phyloP scores from a whole-genome alignment of 1,140 invertebrate genomes.

The Medauroidea extradentata region DNA sequence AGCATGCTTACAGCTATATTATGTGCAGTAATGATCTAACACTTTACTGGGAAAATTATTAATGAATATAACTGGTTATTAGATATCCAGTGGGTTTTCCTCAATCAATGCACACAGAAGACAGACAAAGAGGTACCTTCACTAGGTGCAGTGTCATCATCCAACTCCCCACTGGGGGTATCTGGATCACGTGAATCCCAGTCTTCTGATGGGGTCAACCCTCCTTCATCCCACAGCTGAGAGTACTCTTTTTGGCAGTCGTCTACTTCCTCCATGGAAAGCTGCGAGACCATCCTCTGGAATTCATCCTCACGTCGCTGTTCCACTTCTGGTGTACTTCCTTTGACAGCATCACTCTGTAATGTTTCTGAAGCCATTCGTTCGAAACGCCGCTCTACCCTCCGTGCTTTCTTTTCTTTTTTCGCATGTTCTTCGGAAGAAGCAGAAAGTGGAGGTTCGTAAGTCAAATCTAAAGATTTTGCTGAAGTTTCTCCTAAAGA shows the following conservation, averaged over 20 bases:
- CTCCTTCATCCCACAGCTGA: slow-evolving; percentile 45
- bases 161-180: slow-evolving; percentile 41
- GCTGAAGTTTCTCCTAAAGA: too few relatives aligned
- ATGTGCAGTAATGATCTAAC: too few relatives aligned
- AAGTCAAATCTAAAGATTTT: too few relatives aligned
- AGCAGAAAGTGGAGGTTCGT: too few relatives aligned
- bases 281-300: slow-evolving; percentile 45
- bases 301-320: slow-evolving; percentile 44
- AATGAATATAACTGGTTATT: too few relatives aligned
- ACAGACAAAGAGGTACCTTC: too few relatives aligned
- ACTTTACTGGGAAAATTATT: too few relatives aligned
- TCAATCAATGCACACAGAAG: too few relatives aligned
- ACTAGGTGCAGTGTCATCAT: slow-evolving; percentile 2
- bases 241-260: slow-evolving; percentile 43
- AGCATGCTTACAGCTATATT: too few relatives aligned
- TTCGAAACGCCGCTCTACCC: slow-evolving; percentile 54
- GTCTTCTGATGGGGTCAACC: slow-evolving; percentile 42
- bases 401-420: slow-evolving; percentile 39
- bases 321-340: slow-evolving; percentile 4
- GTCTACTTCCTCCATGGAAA: slow-evolving; percentile 47
- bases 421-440: not conserved
- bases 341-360: not conserved
- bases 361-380: slow-evolving; percentile 48
- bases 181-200: slow-evolving; percentile 41
- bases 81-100: too few relatives aligned